Percentiles rank a stretch among this genome's conserved stretches.
phyloP scores from a whole-genome alignment of 2,797 vertebrate genomes.

The Arctocebus calabarensis region DNA sequence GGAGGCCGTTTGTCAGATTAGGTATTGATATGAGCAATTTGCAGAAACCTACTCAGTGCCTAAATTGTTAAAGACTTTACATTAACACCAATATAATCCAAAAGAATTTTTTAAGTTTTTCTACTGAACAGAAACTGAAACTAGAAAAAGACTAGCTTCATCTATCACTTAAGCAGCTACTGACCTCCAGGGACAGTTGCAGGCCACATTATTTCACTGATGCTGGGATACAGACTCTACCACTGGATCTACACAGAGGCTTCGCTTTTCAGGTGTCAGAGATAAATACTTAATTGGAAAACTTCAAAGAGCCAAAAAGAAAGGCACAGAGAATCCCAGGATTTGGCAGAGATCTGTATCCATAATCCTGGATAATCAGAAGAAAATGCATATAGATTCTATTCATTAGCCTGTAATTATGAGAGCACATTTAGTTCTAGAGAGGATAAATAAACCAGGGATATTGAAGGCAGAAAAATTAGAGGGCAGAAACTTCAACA shows the following conservation, averaged over 20 bases:
- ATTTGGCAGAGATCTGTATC: background rate
- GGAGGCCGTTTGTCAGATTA: background rate
- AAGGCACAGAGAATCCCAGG: slow-evolving; percentile 3
- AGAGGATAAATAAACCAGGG: background rate
- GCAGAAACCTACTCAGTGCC: background rate
- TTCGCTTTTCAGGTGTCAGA: background rate
- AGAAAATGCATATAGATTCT: background rate
- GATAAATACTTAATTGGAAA: background rate
- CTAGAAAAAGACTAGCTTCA: background rate
- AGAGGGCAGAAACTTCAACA: background rate
- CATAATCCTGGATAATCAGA: background rate
- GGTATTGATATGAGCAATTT: background rate
- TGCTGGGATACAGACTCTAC: background rate
- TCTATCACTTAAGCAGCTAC: background rate
- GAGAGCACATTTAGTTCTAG: background rate
- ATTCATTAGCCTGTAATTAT: background rate
- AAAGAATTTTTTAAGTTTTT: background rate
- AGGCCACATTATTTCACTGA: background rate
- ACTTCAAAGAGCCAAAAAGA: background rate
- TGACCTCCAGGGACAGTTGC: background rate
- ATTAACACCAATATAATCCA: background rate
- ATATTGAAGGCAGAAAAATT: background rate
- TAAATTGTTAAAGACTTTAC: background rate
- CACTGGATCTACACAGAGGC: background rate
- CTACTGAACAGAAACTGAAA: slow-evolving; percentile 23